Percentiles rank a stretch among this genome's conserved stretches.
These are phyloP conservation scores for Dromococcyx pavoninus DNA, from an alignment of 2,797 vertebrate species.

Conservation along the genomic window DNA sequence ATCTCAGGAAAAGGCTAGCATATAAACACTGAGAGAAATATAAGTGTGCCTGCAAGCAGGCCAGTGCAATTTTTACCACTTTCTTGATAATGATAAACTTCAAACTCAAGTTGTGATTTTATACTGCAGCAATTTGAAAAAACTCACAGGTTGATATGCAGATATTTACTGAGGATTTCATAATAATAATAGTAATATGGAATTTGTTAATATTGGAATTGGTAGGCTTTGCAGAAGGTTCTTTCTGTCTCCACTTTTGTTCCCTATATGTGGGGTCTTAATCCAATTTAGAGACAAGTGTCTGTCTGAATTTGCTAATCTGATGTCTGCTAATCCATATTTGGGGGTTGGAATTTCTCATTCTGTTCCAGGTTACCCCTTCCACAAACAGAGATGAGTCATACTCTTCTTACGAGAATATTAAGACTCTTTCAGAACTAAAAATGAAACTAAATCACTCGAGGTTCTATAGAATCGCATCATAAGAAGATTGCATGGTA, in stretches of 20 bases:
- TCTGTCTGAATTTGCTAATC: background rate
- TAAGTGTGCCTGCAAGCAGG: background rate
- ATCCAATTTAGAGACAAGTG: background rate
- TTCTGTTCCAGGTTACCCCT: background rate
- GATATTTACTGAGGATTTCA: background rate
- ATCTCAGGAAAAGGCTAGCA: background rate
- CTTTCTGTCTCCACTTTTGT: background rate
- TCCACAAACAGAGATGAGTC: background rate
- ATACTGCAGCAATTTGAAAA: background rate
- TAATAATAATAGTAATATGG: background rate
- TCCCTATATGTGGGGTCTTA: background rate
- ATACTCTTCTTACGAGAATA: background rate
- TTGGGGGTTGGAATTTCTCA: background rate
- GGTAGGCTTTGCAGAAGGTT: background rate
- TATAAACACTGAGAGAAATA: background rate
- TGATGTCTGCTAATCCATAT: background rate
- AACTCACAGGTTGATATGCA: background rate
- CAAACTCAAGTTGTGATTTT: background rate
- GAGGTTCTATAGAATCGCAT: background rate
- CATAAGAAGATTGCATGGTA: background rate
- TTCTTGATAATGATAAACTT: background rate
- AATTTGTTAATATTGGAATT: background rate
- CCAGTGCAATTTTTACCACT: background rate
- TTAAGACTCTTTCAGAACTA: background rate
- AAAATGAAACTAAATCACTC: background rate